Evolutionary conservation across 2,888 invertebrate species (phyloP).

Genomic region (Orthosia cruda): DNA sequence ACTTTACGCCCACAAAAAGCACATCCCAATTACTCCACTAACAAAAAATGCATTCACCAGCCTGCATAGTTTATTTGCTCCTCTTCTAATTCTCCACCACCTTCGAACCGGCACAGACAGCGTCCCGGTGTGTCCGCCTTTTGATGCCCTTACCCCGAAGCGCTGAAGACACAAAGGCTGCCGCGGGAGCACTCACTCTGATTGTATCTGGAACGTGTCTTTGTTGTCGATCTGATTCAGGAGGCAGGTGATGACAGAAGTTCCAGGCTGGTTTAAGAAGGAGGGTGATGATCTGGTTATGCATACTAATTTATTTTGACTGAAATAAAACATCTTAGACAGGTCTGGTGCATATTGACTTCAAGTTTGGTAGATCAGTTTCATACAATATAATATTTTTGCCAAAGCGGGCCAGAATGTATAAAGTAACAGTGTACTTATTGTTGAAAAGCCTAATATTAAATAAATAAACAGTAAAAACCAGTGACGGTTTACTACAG

Average conservation of each 20-base stretch:
- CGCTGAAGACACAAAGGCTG: conserved; percentile 60
- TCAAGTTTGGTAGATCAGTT: not conserved
- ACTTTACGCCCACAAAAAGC: not conserved
- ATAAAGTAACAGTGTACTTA: too few relatives aligned
- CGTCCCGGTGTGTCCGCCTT: conserved; percentile 42
- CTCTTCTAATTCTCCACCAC: conserved; percentile 2
- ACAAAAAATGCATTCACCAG: not conserved
- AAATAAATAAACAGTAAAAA: too few relatives aligned
- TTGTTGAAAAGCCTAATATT: too few relatives aligned
- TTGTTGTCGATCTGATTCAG: conserved; percentile 53
- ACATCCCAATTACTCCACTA: not conserved
- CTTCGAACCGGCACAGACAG: conserved; percentile 19
- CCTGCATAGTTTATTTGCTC: not conserved
- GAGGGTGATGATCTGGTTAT: not conserved
- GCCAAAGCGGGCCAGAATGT: too few relatives aligned
- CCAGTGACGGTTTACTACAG: too few relatives aligned
- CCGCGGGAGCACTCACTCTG: conserved; percentile 64
- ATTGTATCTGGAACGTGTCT: conserved; percentile 65
- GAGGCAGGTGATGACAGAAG: not conserved
- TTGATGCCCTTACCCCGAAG: conserved; percentile 56
- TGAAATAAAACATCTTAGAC: too few relatives aligned
- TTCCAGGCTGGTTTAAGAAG: not conserved
- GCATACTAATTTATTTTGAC: too few relatives aligned
- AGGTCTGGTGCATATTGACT: too few relatives aligned
- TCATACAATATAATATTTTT: not conserved